These are phyloP conservation scores for Furnarius figulus DNA, from an alignment of 2,113 vertebrate genomes.

Conservation along the genomic window DNA sequence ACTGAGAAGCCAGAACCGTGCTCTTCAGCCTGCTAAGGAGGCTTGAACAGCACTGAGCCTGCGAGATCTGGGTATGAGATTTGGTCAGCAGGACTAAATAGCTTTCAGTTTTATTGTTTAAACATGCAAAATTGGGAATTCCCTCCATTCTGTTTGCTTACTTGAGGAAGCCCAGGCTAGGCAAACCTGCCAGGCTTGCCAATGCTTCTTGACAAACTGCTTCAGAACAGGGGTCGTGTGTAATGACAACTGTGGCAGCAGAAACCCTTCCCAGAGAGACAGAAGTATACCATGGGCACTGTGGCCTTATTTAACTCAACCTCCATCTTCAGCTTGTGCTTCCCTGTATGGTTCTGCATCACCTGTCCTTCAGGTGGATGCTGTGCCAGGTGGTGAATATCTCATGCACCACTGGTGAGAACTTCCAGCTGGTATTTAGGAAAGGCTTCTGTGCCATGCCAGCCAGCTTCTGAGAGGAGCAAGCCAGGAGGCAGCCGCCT, in stretches of 20 bases:
- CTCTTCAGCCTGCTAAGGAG: background rate
- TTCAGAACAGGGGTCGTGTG: background rate
- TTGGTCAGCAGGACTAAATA: background rate
- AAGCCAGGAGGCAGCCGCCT: background rate
- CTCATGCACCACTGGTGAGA: background rate
- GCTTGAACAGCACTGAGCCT: background rate
- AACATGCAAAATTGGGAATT: background rate
- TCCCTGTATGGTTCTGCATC: background rate
- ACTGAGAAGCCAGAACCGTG: background rate
- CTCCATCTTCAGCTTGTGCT: background rate
- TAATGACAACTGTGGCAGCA: background rate
- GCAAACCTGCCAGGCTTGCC: background rate
- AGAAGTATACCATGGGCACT: rapidly evolving
- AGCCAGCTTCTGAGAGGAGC: background rate
- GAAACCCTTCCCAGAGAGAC: background rate
- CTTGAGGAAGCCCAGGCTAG: background rate
- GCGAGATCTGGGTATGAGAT: background rate
- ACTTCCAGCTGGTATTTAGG: background rate
- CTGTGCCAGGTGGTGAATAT: background rate
- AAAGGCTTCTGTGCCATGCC: background rate
- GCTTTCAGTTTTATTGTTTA: background rate
- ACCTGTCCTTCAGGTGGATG: background rate
- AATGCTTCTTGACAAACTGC: background rate
- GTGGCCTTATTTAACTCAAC: background rate
- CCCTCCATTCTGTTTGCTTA: background rate